These are phyloP conservation scores for Coendou prehensilis DNA, from an alignment of 2,797 vertebrate genomes.

Conservation along the genomic window DNA sequence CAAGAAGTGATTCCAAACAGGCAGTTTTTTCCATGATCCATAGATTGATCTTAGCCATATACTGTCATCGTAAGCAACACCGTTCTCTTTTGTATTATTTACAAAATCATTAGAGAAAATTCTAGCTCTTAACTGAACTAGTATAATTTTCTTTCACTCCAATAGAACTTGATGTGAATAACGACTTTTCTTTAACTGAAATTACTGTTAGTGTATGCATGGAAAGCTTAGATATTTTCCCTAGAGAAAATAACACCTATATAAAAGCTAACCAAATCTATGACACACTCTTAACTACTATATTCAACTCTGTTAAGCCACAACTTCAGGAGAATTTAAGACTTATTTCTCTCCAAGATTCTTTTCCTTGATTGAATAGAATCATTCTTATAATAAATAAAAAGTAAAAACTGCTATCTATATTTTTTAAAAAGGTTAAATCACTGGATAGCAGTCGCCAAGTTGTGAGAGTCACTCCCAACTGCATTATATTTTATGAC, in stretches of 20 bases:
- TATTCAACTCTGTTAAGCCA: slow-evolving; percentile 19
- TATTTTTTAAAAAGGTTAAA: slow-evolving; percentile 1
- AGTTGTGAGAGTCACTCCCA: background rate
- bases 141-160: slow-evolving; percentile 44
- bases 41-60: slow-evolving; percentile 23
- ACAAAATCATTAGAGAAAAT: slow-evolving; percentile 57
- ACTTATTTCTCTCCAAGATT: slow-evolving; percentile 32
- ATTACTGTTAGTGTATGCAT: slow-evolving; percentile 61
- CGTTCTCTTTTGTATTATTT: slow-evolving; percentile 65
- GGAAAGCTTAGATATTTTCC: slow-evolving; percentile 56
- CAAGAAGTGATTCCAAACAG: slow-evolving; percentile 66
- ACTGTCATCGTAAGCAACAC: slow-evolving; percentile 35
- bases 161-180: slow-evolving; percentile 16
- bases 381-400: slow-evolving; percentile 32
- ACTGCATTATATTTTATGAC: background rate
- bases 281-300: background rate
- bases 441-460: background rate
- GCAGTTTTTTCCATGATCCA: background rate
- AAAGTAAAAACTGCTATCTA: slow-evolving; percentile 20
- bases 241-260: slow-evolving; percentile 54
- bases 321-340: slow-evolving; percentile 26
- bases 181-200: slow-evolving; percentile 61
- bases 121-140: slow-evolving; percentile 6
- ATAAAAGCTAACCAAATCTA: slow-evolving; percentile 68
- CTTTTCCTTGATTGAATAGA: slow-evolving; percentile 32